Evolutionary conservation across 2,888 invertebrate species (phyloP).

Genomic region (Drosophila pegasa): DNA sequence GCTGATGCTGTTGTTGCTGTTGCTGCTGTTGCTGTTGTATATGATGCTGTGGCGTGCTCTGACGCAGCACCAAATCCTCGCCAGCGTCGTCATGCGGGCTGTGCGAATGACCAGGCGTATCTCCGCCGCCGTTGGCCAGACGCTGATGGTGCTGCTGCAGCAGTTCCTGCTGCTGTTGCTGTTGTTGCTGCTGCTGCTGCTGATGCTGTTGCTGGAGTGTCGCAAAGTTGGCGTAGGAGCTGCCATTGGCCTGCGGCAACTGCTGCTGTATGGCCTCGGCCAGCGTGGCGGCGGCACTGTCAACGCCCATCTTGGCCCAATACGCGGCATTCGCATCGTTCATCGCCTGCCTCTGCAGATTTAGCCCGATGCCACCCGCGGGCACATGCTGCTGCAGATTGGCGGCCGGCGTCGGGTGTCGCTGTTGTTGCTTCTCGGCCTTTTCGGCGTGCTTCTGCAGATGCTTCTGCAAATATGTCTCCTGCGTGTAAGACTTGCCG

Average conservation of each 20-base stretch:
- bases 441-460: slow-evolving; percentile 99
- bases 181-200: slow-evolving; percentile 87
- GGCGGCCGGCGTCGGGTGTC: slow-evolving; percentile 56
- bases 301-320: slow-evolving; percentile 94
- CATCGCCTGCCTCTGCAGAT: slow-evolving; percentile 84
- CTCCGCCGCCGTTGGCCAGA: slow-evolving; percentile 86
- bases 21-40: slow-evolving; percentile 80
- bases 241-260: slow-evolving; percentile 70
- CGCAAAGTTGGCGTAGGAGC: slow-evolving; percentile 85
- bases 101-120: slow-evolving; percentile 83
- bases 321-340: slow-evolving; percentile 86
- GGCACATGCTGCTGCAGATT: slow-evolving; percentile 81
- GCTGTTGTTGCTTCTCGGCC: slow-evolving; percentile 89
- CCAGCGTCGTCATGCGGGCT: slow-evolving; percentile 83
- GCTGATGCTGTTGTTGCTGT: slow-evolving; percentile 66
- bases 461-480: slow-evolving; percentile 99
- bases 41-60: slow-evolving; percentile 82
- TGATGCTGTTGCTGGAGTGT: slow-evolving; percentile 89
- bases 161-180: slow-evolving; percentile 86
- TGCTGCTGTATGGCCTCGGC: slow-evolving; percentile 87
- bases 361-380: slow-evolving; percentile 83
- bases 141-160: slow-evolving; percentile 84
- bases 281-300: slow-evolving; percentile 88
- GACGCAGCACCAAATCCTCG: slow-evolving; percentile 84
- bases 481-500: slow-evolving; percentile 99